Conservation (phyloP, 2,113 vertebrate genomes). For the Phrynosoma blainvillii region DNA sequence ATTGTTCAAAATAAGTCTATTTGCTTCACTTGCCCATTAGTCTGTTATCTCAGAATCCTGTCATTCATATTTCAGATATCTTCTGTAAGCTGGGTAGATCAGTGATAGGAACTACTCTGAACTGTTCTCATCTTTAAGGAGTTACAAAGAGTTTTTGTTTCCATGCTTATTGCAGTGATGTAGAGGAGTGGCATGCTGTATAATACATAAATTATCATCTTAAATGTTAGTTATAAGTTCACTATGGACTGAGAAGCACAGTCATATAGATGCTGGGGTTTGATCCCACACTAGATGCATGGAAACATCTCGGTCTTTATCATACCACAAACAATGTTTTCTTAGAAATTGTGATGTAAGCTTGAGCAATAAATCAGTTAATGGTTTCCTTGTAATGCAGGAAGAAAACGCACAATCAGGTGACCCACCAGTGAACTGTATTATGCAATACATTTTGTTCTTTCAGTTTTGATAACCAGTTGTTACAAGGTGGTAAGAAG, state of each 20-base stretch:
- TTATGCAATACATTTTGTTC: slow-evolving; percentile 21
- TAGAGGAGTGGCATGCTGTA: not conserved
- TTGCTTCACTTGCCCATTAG: not conserved
- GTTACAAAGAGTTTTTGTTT: not conserved
- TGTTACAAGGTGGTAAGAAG: slow-evolving; percentile 4
- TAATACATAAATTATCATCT: not conserved
- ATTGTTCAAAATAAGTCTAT: not conserved
- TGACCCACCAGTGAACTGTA: slow-evolving; percentile 38
- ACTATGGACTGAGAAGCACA: not conserved
- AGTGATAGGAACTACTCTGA: not conserved
- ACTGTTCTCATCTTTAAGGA: not conserved
- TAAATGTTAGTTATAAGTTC: not conserved
- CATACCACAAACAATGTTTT: slow-evolving; percentile 25
- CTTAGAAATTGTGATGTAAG: slow-evolving; percentile 36
- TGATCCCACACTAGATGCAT: not conserved
- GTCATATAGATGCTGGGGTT: not conserved
- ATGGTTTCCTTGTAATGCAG: slow-evolving; percentile 16
- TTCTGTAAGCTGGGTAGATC: not conserved
- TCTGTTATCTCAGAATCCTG: not conserved
- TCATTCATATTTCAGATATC: not conserved
- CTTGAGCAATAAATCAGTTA: slow-evolving; percentile 23
- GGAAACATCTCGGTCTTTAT: slow-evolving; percentile 3
- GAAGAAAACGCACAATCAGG: slow-evolving; percentile 18
- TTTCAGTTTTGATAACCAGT: slow-evolving; percentile 29
- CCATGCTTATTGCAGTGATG: not conserved